Base-by-base conservation (phyloP, 1,140 invertebrate genomes). In the Pseudomyrmex concolor region DNA sequence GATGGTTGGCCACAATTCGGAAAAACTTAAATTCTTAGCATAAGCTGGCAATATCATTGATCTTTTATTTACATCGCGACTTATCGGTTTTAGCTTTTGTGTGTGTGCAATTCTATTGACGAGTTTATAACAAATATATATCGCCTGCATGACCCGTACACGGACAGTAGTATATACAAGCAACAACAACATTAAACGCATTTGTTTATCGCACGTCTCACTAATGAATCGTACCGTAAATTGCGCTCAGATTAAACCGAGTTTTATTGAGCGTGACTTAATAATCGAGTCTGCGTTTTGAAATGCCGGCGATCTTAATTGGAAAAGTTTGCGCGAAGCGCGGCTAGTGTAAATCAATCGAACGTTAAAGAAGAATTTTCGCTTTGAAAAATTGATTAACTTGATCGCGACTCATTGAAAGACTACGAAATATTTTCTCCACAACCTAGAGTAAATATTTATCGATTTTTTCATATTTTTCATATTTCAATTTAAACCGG, bases 221-320 rank as follows among this genome's bases (percentile, higher is more conserved):
- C 76, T 50, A 48, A 86, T 54, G 54, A 50, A 71, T 70, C 43
- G 71, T 17, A 43, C 66, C 62, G 45, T 71, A 76, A 87, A 86
- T 77, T 86, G 68, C 70, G 66, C 34, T 59, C 66, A 13, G 67
- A 87, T 71, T 54, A 73, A 50, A 67, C 25, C 15, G 45, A 45
- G 17, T 48, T 51, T 5, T n/a, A 54, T 48, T 43, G 45, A 55
- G 62, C 48, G 54, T n/a, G 45, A 67, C 15, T 48, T 67, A 67
- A 83, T 77, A 77, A 87, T 83, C 74, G 78, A 34, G 13, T 68
- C 48, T 60, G n/a, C 66, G 55, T 60, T 57, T 19, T 34, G 34
- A 45, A 9, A 22, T 22, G 7, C 7, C 12, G 17, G 12, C 13
- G n/a, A 78, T 60, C 51, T 83, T 86, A 86, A 86, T 86, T 86